Evolutionary conservation across 2,113 vertebrate genomes (phyloP), one percentile per base, ranked within the genome.

Genomic region (Phaetusa simplex): DNA sequence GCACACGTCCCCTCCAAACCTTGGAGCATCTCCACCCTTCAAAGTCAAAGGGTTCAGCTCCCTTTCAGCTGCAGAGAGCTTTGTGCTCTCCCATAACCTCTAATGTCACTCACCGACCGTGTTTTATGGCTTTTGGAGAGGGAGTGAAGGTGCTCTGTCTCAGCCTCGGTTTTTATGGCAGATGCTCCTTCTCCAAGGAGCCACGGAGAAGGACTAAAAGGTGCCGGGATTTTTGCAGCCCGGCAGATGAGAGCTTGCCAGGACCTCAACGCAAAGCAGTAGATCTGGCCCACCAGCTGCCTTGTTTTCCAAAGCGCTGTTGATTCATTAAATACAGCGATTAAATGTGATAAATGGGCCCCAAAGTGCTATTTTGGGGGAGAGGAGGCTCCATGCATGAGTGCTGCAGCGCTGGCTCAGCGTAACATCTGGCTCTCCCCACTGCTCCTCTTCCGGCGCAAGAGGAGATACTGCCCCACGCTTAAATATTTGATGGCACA

Each of bases 41-140:
- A 81, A 6, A 89, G 72, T 59, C 92, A 58, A 45, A 77, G 64
- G 53, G 14, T 42, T 65, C 24, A 8, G 56, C 40, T 78, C 22
- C 11, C 43, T 43, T 30, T 56, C 27, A 67, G 59, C 84, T 45
- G 71, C 81, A 76, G 69, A n/a, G 32, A 34, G 17, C 49, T 50
- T 73, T 14, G 2, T 5, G 62, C 77, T 77, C 84, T 81, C 61
- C 84, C 69, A 12, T 10, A 24, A 47, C 82, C 77, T 89, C 93
- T 32, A 16, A 8, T 1, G 1, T 38, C 90, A 10, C 59, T 64
- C 64, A 34, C 29, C 1, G 0, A 0, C 47, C 0, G 0, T 32
- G 58, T 22, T 87, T 90, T 78, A 74, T 17, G 61, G 82, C 50
- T 77, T 55, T 70, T 53, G 65, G 65, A 85, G 5, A 5, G 1